A percentile compares a stretch with the other conserved stretches of the same genome.
Conservation (phyloP, 2,113 vertebrate species). For the Ovis aries region ARS-UI_Ramb_v3.0 NC_056054.1:29365001-29365500, state of each 20-base stretch:
- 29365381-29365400: neutral
- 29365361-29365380: neutral
- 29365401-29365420: neutral
- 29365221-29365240: neutral
- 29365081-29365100: rapidly evolving
- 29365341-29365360: neutral
- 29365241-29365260: neutral
- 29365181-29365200: neutral
- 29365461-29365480: conserved; percentile 53
- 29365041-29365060: neutral
- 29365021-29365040: neutral
- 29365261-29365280: neutral
- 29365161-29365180: neutral
- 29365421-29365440: neutral
- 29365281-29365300: neutral
- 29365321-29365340: neutral
- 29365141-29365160: neutral
- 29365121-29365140: neutral
- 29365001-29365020: rapidly evolving
- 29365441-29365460: neutral
- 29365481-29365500: conserved; percentile 72
- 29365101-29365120: neutral
- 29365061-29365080: neutral
- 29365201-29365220: neutral
- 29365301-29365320: neutral